Conservation (phyloP, 2,888 invertebrate genomes). For the Drosophila antonietae region DNA sequence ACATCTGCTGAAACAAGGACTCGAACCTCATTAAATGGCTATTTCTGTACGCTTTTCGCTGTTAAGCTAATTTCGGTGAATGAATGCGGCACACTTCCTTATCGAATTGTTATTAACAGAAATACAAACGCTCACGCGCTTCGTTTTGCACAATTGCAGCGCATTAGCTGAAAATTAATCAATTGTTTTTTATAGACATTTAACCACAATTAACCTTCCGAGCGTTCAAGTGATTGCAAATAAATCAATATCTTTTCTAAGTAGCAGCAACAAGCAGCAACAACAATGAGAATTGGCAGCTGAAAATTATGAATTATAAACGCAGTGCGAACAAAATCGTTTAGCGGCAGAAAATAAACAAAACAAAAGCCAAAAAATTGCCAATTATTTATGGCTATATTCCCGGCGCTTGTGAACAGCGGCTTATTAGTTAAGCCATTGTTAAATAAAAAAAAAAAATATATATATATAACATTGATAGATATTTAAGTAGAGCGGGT, state of each 20-base stretch:
- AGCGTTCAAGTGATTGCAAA: constrained; percentile 68
- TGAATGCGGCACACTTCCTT: constrained; percentile 52
- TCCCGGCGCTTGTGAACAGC: constrained; percentile 47
- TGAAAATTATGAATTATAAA: constrained; percentile 56
- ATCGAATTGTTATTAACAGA: constrained; percentile 24
- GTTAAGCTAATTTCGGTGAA: constrained; percentile 18
- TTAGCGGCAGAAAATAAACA: constrained; percentile 35
- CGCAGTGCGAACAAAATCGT: constrained; percentile 71
- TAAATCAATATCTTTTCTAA: constrained; percentile 64
- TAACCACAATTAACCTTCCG: constrained; percentile 75
- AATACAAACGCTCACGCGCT: constrained; percentile 5
- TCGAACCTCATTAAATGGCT: background rate
- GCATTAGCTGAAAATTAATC: constrained; percentile 69
- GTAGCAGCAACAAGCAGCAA: constrained; percentile 28
- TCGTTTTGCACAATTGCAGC: constrained; percentile 20
- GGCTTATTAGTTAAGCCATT: constrained; percentile 47
- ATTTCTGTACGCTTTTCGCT: background rate
- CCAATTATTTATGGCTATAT: constrained; percentile 60
- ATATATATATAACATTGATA: constrained; percentile 6
- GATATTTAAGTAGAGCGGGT: background rate
- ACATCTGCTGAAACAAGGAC: background rate
- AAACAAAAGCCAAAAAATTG: constrained; percentile 40
- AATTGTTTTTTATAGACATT: constrained; percentile 64
- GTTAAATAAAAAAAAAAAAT: constrained; percentile 29
- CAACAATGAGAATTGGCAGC: constrained; percentile 35